Evolutionary conservation across 2,888 invertebrate species (phyloP), one percentile per base, ranked within the genome.

Genomic region (Troglohyphantes excavatus): DNA sequence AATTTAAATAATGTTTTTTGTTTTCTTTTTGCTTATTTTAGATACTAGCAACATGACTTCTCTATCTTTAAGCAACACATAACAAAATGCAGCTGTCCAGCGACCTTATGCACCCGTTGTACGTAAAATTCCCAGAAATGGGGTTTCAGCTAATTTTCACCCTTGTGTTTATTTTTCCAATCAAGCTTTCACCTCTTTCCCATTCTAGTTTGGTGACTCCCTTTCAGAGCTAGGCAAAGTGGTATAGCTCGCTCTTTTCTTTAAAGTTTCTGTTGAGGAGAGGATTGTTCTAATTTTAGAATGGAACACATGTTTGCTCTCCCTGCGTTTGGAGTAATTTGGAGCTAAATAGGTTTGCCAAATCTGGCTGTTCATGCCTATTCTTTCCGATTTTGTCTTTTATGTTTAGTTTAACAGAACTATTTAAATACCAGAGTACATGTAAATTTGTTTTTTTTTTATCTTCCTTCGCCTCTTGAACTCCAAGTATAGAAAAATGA

Each of bases 201-300:
- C 39, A 39, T 39, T 39, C 39, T 39, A 39, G 39, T 39, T 39
- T 39, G 39, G 13, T 39, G 39, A 39, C 39, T 39, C 39, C n/a
- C n/a, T 23, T 63, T 17, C n/a, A 17, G 19, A 2, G 19, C n/a
- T 2, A 63, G 19, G 63, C 19, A 23, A 63, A 23, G 23, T 23
- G 63, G 9, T 63, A 11, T 39, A 19, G 17, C 11, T 23, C 23
- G 63, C 72, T n/a, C 46, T 59, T 65, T 27, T 39, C 46, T 79
- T 27, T 59, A n/a, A 6, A 21, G 59, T 61, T 73, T 23, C 72
- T 86, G 53, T 68, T 86, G 68, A 70, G 70, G 46, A 53, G 65
- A 68, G 72, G 67, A 81, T 87, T 87, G 33, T 43, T 83, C 89
- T 89, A 89, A 76, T 70, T 83, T 89, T 89, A 89, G 89, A 89